Evolutionary conservation across 2,888 invertebrate species (phyloP).

Genomic region (Lissocephala sabroskyi): DNA sequence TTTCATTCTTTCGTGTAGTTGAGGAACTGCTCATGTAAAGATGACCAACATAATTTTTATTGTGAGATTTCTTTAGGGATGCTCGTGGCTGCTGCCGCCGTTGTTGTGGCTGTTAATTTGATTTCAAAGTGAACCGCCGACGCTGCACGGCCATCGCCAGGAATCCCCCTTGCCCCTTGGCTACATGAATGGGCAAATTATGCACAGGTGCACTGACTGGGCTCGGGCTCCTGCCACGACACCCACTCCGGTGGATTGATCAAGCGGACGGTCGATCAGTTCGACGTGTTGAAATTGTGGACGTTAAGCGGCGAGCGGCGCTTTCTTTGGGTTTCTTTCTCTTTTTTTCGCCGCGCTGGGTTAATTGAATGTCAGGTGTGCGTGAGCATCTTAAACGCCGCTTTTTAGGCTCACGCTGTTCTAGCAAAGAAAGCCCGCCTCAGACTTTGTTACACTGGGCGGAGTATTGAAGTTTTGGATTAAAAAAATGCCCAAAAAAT

Average conservation of each 20-base stretch:
- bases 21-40: slow-evolving; percentile 50
- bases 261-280: slow-evolving; percentile 17
- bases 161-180: too few relatives aligned
- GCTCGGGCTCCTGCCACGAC: slow-evolving; percentile 29
- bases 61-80: slow-evolving; percentile 30
- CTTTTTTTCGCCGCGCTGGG: slow-evolving; percentile 21
- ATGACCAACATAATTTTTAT: slow-evolving; percentile 49
- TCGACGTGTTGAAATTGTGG: slow-evolving; percentile 28
- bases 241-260: slow-evolving; percentile 31
- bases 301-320: slow-evolving; percentile 24
- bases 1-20: too few relatives aligned
- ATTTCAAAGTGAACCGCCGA: slow-evolving; percentile 49
- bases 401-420: not conserved
- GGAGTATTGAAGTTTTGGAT: too few relatives aligned
- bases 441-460: not conserved
- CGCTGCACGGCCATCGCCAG: slow-evolving; percentile 10
- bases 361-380: slow-evolving; percentile 53
- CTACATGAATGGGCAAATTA: slow-evolving; percentile 56
- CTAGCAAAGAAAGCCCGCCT: not conserved
- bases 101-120: slow-evolving; percentile 46
- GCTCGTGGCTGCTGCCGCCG: not conserved
- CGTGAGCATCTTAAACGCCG: slow-evolving; percentile 5
- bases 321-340: slow-evolving; percentile 32
- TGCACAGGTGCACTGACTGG: slow-evolving; percentile 36
- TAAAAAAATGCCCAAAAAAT: too few relatives aligned